Base-by-base conservation (phyloP, 1,140 invertebrate genomes). In the Ostrea denselamellosa region DNA sequence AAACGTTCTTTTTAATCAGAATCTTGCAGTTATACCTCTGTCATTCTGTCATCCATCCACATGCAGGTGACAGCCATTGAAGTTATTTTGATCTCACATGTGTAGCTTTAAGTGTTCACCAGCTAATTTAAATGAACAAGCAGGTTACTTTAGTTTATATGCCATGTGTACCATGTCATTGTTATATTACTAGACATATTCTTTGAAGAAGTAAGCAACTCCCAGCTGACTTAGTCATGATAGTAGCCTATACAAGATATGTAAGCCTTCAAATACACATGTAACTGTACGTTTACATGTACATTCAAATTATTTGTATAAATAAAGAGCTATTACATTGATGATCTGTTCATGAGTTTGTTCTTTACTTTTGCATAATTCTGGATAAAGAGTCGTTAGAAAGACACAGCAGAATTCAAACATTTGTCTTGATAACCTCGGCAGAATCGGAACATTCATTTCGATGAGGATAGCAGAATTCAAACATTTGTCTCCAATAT, bases 241-340 rank as follows among this genome's bases (percentile, higher is more conserved):
- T 77, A 19, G 14, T 19, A 28, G 28, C 68, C 68, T 77, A 77
- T 25, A 77, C 68, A 77, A 77, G 25, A 77, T 28, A 25, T 77
- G 68, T 77, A 77, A 28, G 68, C 25, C 25, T 34, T 28, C 68
- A 77, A 14, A 28, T 44, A 44, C 34, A 44, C 34, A 62, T 62
- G 58, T 44, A 28, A 22, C 25, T 71, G 28, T 71, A 77, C 28
- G 68, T 28, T 28, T 34, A 71, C 28, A 77, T 77, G 56, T 62
- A 62, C n/a, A 34, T 77, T 28, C 68, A 77, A 77, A 77, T 44
- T 77, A 25, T 77, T 77, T 77, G 28, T 28, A 77, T 34, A 25
- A 77, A 25, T 77, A 77, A 77, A 77, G 68, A 77, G 68, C 25
- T 77, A 77, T 77, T 77, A 25, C 68, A 77, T 77, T 44, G 22